These are phyloP conservation scores for Nothoprocta pentlandii DNA, from an alignment of 2,113 vertebrate genomes.

Conservation along the genomic window DNA sequence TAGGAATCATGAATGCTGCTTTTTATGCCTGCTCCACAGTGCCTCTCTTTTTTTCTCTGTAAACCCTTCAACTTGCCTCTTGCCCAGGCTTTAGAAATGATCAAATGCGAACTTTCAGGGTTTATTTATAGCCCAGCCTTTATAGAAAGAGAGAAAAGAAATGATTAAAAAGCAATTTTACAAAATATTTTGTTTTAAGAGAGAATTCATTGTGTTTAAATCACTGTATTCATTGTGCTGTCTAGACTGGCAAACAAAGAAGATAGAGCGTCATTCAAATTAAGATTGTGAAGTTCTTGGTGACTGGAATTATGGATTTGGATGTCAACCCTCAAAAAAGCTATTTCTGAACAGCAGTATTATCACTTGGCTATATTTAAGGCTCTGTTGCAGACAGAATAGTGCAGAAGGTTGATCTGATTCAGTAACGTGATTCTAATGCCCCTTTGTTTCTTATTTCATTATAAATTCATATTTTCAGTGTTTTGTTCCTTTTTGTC, in stretches of 20 bases:
- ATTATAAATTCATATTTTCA: constrained; percentile 79
- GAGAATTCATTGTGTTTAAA: constrained; percentile 82
- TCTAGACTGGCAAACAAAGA: constrained; percentile 80
- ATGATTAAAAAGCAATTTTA: constrained; percentile 82
- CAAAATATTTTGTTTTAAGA: constrained; percentile 83
- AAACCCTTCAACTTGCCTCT: constrained; percentile 76
- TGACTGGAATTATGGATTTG: constrained; percentile 75
- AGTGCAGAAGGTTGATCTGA: constrained; percentile 64
- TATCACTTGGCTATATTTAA: constrained; percentile 78
- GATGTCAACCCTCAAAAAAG: constrained; percentile 76
- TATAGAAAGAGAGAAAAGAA: constrained; percentile 81
- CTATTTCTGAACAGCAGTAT: constrained; percentile 76
- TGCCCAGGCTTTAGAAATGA: constrained; percentile 78
- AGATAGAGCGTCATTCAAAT: constrained; percentile 74
- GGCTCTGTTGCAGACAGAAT: constrained; percentile 43
- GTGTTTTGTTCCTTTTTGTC: constrained; percentile 67
- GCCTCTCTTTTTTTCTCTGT: constrained; percentile 76
- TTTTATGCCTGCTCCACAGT: constrained; percentile 77
- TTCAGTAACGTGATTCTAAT: constrained; percentile 45
- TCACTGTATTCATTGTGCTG: constrained; percentile 75
- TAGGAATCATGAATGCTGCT: constrained; percentile 76
- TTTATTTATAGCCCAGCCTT: constrained; percentile 83
- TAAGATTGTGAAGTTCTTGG: constrained; percentile 69
- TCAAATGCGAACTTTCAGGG: constrained; percentile 81
- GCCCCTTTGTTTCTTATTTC: constrained; percentile 72